Conservation (phyloP, 2,797 vertebrate genomes). For the Falco cherrug region DNA sequence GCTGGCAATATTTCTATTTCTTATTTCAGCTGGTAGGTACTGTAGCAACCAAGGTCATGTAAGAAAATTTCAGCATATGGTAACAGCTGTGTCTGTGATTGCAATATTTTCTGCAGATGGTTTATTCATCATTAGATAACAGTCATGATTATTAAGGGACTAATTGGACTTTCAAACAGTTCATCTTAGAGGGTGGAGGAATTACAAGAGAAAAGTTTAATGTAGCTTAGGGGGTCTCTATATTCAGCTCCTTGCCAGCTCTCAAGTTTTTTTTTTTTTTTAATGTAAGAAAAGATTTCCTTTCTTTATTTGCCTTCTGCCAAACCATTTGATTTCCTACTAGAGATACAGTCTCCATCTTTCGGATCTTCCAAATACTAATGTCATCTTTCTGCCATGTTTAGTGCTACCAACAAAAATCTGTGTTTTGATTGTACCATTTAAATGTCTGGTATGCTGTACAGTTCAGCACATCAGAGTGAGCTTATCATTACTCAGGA, state of each 20-base stretch:
- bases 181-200: conserved; percentile 24
- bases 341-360: neutral
- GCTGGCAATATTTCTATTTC: conserved; percentile 70
- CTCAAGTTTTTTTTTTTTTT: neutral
- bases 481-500: neutral
- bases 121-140: conserved; percentile 59
- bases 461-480: neutral
- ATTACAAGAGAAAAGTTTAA: conserved; percentile 12
- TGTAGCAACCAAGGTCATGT: conserved; percentile 74
- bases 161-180: conserved; percentile 49
- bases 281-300: neutral
- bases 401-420: neutral
- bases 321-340: neutral
- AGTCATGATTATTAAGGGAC: conserved; percentile 53
- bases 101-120: conserved; percentile 53
- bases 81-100: conserved; percentile 17
- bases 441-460: neutral
- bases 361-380: neutral
- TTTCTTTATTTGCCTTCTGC: neutral
- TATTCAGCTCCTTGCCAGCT: neutral
- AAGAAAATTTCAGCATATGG: conserved; percentile 66
- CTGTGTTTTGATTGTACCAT: neutral
- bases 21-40: conserved; percentile 72
- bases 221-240: neutral
- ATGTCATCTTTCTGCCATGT: neutral